phyloP scores from a whole-genome alignment of 2,797 vertebrate species.

The Limnodromus scolopaceus region DNA sequence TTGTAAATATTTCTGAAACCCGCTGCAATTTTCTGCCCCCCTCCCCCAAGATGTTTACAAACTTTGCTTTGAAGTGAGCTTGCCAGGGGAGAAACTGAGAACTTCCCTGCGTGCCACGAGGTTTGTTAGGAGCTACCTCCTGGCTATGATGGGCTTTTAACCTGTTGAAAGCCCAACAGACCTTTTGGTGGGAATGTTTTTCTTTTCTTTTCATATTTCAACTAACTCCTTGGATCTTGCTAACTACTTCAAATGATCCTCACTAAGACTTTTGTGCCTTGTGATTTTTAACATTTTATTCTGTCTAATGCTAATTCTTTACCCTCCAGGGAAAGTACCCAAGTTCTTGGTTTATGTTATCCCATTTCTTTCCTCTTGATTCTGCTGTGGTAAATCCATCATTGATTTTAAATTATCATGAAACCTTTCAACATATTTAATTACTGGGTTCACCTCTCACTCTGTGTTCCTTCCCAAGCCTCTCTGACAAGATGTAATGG shows the following conservation, averaged over 20 bases:
- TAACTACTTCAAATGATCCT: not conserved
- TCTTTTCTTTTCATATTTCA: not conserved
- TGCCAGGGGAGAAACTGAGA: conserved; percentile 9
- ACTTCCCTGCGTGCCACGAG: not conserved
- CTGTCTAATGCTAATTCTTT: not conserved
- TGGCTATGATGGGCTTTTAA: not conserved
- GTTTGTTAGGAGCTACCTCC: not conserved
- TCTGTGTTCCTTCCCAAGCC: not conserved
- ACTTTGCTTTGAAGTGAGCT: not conserved
- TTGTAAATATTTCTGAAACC: conserved; percentile 17
- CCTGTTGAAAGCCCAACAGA: not conserved
- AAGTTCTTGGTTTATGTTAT: not conserved
- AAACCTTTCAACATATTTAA: not conserved
- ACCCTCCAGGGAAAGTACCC: not conserved
- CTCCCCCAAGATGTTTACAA: not conserved
- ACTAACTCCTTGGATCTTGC: not conserved
- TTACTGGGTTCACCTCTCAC: not conserved
- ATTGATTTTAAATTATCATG: not conserved
- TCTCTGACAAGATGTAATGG: not conserved
- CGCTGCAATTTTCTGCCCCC: not conserved
- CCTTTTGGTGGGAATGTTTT: not conserved
- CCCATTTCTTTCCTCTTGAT: not conserved
- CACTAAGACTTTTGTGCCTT: not conserved
- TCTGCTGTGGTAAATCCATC: not conserved
- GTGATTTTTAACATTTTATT: not conserved